Evolutionary conservation across 2,888 invertebrate genomes (phyloP).

Genomic region (Oxystoma pomonae): DNA sequence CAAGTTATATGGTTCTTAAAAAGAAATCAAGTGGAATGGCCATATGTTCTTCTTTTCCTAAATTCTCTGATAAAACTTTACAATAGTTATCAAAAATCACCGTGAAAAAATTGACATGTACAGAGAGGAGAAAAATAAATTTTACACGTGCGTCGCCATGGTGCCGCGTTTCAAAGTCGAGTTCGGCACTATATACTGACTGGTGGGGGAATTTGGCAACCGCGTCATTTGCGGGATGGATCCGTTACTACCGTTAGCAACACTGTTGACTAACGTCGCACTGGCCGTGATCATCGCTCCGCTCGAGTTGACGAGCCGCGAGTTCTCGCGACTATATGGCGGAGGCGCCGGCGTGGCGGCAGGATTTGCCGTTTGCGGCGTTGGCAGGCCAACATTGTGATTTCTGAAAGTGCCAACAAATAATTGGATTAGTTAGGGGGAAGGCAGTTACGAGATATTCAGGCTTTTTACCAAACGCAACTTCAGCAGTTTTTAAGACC

Average conservation of each 20-base stretch:
- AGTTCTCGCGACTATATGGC: constrained; percentile 55
- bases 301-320: constrained; percentile 36
- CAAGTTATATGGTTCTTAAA: no score
- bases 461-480: no score
- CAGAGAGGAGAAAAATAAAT: constrained; percentile 7
- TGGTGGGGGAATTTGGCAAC: constrained; percentile 49
- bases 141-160: constrained; percentile 65
- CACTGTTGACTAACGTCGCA: constrained; percentile 45
- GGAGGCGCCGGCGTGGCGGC: constrained; percentile 79
- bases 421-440: no score
- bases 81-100: no score
- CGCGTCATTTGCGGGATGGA: constrained; percentile 53
- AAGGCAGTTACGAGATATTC: no score
- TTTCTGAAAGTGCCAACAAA: constrained; percentile 55
- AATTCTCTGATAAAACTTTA: no score
- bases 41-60: no score
- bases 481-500: no score
- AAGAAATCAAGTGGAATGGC: no score
- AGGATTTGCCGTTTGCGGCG: constrained; percentile 65
- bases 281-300: constrained; percentile 42
- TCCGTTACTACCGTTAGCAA: constrained; percentile 49
- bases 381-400: constrained; percentile 58
- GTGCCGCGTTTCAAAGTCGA: constrained; percentile 60
- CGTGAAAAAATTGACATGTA: no score
- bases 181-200: constrained; percentile 55